These are phyloP conservation scores for Okapia johnstoni DNA, from an alignment of 2,113 vertebrate species.

Conservation along the genomic window DNA sequence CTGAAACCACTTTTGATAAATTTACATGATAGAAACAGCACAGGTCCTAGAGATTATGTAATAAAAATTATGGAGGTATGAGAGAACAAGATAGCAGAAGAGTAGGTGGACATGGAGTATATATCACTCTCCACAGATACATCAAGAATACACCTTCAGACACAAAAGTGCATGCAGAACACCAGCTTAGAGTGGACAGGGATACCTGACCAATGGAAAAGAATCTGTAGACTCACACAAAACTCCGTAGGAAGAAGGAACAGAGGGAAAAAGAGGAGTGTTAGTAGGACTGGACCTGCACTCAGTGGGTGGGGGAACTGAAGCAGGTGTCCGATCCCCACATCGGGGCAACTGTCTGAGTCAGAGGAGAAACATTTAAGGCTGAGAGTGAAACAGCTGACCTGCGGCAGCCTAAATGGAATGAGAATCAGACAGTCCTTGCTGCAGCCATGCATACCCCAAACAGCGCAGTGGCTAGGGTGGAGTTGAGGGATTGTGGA, in stretches of 20 bases:
- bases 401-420: neutral
- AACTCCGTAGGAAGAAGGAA: neutral
- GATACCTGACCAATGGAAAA: neutral
- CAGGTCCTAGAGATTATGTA: neutral
- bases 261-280: neutral
- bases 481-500: neutral
- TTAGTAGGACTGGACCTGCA: neutral
- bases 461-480: neutral
- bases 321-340: neutral
- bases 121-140: neutral
- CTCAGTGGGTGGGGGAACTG: accelerated
- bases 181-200: neutral
- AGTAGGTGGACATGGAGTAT: neutral
- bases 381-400: neutral
- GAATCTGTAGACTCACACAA: neutral
- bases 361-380: neutral
- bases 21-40: neutral
- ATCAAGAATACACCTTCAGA: neutral
- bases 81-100: neutral
- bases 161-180: neutral
- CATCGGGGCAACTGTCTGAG: neutral
- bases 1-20: neutral
- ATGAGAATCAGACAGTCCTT: neutral
- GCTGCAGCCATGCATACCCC: neutral
- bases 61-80: neutral